These are phyloP conservation scores for Mantis religiosa DNA, from an alignment of 2,888 invertebrate species.

Conservation along the genomic window DNA sequence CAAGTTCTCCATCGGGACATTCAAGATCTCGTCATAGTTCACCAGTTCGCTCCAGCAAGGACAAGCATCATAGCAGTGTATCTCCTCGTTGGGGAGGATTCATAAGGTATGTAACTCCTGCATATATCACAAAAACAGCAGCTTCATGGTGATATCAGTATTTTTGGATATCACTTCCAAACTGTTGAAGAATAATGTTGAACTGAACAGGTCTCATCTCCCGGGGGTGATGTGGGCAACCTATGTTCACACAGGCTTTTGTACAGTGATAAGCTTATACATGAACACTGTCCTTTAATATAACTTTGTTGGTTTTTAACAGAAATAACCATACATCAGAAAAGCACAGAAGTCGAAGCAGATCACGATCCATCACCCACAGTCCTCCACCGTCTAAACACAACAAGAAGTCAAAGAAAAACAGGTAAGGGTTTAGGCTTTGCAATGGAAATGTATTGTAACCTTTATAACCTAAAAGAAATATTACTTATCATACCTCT, in stretches of 20 bases:
- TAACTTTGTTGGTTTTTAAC: constrained; percentile 9
- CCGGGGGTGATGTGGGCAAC: no score
- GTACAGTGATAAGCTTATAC: no score
- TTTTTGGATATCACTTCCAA: no score
- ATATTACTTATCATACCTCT: background rate
- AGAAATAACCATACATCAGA: constrained; percentile 36
- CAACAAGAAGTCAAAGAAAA: constrained; percentile 39
- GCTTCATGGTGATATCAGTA: no score
- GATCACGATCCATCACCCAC: constrained; percentile 45
- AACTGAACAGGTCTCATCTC: no score
- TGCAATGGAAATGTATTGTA: background rate
- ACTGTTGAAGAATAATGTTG: no score
- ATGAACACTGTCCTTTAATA: no score
- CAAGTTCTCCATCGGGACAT: constrained; percentile 40
- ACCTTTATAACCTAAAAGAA: background rate
- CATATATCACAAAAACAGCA: no score
- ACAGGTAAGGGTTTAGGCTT: constrained; percentile 34
- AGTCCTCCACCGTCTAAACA: constrained; percentile 40
- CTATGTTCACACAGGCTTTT: no score
- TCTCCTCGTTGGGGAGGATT: constrained; percentile 18
- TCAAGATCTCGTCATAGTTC: constrained; percentile 2
- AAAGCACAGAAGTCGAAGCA: constrained; percentile 44
- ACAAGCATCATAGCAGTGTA: constrained; percentile 7
- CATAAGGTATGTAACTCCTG: background rate
- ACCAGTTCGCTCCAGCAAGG: background rate